A percentile compares a stretch with the other conserved stretches of the same genome.
Evolutionary conservation across 2,888 invertebrate genomes (phyloP).

Genomic region (Callosobruchus maculatus): DNA sequence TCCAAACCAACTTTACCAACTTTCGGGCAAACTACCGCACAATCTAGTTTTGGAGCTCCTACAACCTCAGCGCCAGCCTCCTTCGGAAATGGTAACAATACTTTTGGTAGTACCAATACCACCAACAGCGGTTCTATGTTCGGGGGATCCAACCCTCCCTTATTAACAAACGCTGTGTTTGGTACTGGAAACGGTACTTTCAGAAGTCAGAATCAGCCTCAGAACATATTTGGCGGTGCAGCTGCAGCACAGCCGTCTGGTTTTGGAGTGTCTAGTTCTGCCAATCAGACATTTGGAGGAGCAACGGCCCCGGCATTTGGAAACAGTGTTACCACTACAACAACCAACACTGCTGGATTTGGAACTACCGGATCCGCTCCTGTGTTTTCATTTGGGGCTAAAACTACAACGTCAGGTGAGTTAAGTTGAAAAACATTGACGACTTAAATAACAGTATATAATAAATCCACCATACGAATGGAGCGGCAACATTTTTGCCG

Average conservation of each 20-base stretch:
- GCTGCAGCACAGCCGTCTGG: background rate
- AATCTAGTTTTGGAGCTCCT: constrained; percentile 10
- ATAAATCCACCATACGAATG: too few species aligned
- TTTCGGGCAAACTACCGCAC: constrained; percentile 7
- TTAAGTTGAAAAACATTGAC: too few species aligned
- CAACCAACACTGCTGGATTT: constrained; percentile 6
- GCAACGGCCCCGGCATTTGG: background rate
- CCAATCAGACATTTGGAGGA: background rate
- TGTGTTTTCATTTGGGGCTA: constrained; percentile 6
- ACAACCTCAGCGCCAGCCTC: constrained; percentile 3
- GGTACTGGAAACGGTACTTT: background rate
- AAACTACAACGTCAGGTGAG: constrained; percentile 4
- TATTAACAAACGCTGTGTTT: too few species aligned
- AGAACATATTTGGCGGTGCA: background rate
- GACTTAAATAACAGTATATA: too few species aligned
- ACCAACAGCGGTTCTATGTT: background rate
- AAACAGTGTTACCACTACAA: background rate
- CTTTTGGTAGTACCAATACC: background rate
- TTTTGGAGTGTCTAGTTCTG: background rate
- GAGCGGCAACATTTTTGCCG: too few species aligned
- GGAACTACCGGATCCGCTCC: constrained; percentile 2
- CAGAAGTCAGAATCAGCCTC: background rate
- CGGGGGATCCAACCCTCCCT: background rate
- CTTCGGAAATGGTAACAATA: constrained; percentile 7
- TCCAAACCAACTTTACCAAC: constrained; percentile 4